Evolutionary conservation across 2,113 vertebrate species (phyloP).

Genomic region (Platichthys flesus): DNA sequence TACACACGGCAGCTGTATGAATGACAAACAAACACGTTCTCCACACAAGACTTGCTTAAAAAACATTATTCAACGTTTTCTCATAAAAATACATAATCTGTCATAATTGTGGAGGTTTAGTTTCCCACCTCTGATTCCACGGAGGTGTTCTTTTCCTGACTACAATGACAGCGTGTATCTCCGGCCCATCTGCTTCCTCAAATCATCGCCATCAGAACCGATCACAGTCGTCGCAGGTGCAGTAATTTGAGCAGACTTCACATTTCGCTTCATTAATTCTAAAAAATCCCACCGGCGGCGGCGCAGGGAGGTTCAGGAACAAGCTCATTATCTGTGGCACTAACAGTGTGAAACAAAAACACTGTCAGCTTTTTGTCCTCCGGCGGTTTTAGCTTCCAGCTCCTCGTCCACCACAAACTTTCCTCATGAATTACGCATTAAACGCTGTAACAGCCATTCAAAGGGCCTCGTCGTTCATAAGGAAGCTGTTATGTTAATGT

Average conservation of each 20-base stretch:
- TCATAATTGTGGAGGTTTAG: neutral
- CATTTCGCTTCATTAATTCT: slow-evolving; percentile 25
- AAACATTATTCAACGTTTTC: neutral
- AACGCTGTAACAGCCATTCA: neutral
- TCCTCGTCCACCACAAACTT: neutral
- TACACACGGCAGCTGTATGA: too few species aligned
- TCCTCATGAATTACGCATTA: slow-evolving; percentile 50
- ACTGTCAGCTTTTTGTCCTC: neutral
- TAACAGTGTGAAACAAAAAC: neutral
- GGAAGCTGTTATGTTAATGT: slow-evolving; percentile 9
- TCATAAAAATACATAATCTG: neutral
- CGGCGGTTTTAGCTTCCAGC: neutral
- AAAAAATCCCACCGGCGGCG: neutral
- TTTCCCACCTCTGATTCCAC: neutral
- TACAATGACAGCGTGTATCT: neutral
- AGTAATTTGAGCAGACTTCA: neutral
- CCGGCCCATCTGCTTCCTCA: neutral
- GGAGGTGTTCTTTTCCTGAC: neutral
- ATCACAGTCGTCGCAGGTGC: neutral
- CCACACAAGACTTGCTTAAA: neutral
- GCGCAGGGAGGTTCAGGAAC: neutral
- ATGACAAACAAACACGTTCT: neutral
- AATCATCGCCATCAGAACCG: neutral
- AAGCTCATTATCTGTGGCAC: neutral
- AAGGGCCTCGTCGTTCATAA: too few species aligned